Percentiles rank a stretch among this genome's conserved stretches.
These are phyloP conservation scores for Flexamia atlantica DNA, from an alignment of 2,888 invertebrate genomes.

Conservation along the genomic window DNA sequence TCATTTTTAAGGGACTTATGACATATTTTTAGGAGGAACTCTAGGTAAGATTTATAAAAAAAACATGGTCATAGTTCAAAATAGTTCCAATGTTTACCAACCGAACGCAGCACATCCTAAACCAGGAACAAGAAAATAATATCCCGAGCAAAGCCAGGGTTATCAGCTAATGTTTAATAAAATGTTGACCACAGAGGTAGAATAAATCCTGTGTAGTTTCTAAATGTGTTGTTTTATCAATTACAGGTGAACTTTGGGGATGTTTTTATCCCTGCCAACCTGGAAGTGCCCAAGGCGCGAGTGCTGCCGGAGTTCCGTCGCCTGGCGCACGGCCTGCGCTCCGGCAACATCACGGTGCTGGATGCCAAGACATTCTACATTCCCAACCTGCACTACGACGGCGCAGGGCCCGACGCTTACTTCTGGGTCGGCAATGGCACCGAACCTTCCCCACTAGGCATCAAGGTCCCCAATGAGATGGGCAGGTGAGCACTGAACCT, in stretches of 20 bases:
- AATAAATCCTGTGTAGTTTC: too few relatives aligned
- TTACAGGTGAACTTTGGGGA: constrained; percentile 93
- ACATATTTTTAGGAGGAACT: too few relatives aligned
- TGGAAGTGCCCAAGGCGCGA: constrained; percentile 89
- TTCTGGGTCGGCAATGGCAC: constrained; percentile 96
- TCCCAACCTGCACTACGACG: constrained; percentile 95
- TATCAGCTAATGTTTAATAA: too few relatives aligned
- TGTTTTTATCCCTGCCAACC: constrained; percentile 85
- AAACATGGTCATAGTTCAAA: too few relatives aligned
- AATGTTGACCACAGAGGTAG: too few relatives aligned
- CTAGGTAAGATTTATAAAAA: too few relatives aligned
- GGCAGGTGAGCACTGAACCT: constrained; percentile 78
- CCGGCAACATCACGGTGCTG: constrained; percentile 93
- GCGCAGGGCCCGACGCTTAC: constrained; percentile 94
- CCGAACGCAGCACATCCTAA: too few relatives aligned
- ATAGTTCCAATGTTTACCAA: too few relatives aligned
- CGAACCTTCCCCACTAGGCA: constrained; percentile 88
- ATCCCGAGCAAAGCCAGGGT: too few relatives aligned
- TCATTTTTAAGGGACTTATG: too few relatives aligned
- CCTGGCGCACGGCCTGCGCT: constrained; percentile 91
- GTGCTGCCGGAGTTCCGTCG: constrained; percentile 92
- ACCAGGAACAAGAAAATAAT: too few relatives aligned
- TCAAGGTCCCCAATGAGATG: constrained; percentile 94
- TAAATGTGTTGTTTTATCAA: constrained; percentile 66
- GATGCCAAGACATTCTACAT: constrained; percentile 96